Evolutionary conservation across 2,113 vertebrate genomes (phyloP).

Genomic region (Eulacestoma nigropectus): DNA sequence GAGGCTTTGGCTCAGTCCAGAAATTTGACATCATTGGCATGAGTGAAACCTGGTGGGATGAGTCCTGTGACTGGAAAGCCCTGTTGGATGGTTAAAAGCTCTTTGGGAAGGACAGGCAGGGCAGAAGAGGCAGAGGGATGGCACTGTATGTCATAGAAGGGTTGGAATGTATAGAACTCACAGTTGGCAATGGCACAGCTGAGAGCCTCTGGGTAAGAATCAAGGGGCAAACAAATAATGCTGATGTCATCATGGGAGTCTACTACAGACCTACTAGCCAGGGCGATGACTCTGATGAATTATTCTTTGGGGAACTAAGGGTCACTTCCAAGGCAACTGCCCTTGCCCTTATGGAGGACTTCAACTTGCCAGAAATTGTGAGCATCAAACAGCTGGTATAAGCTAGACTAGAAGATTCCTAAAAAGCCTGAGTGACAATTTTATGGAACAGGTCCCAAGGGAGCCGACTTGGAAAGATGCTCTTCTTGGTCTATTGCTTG

Average conservation of each 20-base stretch:
- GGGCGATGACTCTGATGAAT: accelerated
- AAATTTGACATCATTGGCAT: neutral
- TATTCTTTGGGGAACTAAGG: neutral
- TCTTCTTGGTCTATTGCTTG: neutral
- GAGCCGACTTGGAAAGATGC: accelerated
- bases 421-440: neutral
- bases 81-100: neutral
- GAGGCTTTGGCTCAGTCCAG: neutral
- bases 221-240: neutral
- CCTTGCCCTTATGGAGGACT: neutral
- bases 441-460: neutral
- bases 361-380: neutral
- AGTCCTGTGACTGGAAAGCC: neutral
- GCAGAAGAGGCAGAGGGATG: neutral
- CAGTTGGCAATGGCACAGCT: neutral
- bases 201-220: neutral
- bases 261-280: neutral
- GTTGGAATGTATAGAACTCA: neutral
- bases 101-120: neutral
- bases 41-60: neutral
- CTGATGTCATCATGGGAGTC: neutral
- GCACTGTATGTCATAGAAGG: neutral
- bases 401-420: too few species aligned
- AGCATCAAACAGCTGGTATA: neutral
- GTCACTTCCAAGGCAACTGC: neutral